Evolutionary conservation across 2,888 invertebrate genomes (phyloP).

Genomic region (Sarcophaga subvicina): DNA sequence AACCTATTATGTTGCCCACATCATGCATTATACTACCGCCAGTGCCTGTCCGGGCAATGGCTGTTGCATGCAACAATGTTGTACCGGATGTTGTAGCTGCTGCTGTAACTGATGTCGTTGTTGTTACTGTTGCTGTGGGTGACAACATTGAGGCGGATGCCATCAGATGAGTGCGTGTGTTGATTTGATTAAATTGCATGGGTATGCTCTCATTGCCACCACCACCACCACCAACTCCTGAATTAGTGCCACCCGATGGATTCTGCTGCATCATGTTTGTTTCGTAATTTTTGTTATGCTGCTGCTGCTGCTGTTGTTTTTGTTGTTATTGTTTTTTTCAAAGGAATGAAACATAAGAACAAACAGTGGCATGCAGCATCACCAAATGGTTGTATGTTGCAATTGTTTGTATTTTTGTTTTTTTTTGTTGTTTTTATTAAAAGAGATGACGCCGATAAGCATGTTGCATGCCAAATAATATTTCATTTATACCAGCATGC

Average conservation of each 20-base stretch:
- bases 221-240: neutral
- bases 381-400: constrained; percentile 42
- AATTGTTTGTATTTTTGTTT: constrained; percentile 25
- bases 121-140: constrained; percentile 76
- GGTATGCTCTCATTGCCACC: constrained; percentile 71
- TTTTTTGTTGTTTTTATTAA: constrained; percentile 18
- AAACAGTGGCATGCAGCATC: constrained; percentile 20
- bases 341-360: constrained; percentile 7
- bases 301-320: constrained; percentile 20
- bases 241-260: constrained; percentile 21
- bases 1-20: constrained; percentile 75
- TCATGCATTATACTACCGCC: constrained; percentile 72
- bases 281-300: constrained; percentile 65
- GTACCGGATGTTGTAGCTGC: constrained; percentile 73
- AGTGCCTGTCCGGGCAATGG: constrained; percentile 72
- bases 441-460: constrained; percentile 20
- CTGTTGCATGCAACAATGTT: constrained; percentile 73
- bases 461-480: constrained; percentile 39
- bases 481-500: constrained; percentile 32
- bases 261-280: constrained; percentile 66
- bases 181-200: constrained; percentile 81
- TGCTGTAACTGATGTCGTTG: constrained; percentile 72
- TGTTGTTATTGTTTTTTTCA: too few relatives aligned
- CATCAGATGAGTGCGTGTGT: constrained; percentile 78
- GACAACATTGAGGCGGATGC: constrained; percentile 75